Percentiles rank a stretch among this genome's conserved stretches.
These are phyloP conservation scores for Isurus oxyrinchus DNA, from an alignment of 2,113 vertebrate genomes.

Conservation along the genomic window DNA sequence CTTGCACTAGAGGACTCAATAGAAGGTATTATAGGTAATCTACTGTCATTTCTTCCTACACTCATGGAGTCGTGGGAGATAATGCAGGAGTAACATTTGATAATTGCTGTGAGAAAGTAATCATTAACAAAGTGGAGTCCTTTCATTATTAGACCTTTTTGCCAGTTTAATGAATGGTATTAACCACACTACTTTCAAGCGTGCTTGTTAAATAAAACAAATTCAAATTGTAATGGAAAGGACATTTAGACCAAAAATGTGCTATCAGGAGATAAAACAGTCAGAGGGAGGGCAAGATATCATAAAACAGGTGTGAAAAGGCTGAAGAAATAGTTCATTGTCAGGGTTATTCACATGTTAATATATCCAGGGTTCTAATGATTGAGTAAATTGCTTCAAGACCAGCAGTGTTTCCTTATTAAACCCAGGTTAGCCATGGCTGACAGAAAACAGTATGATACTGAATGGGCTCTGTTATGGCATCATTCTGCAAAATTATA, in stretches of 20 bases:
- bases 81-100: background rate
- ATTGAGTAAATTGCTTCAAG: slow-evolving; percentile 14
- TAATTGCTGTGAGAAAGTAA: slow-evolving; percentile 30
- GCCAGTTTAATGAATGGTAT: background rate
- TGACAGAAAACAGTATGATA: background rate
- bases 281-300: background rate
- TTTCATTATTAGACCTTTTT: slow-evolving; percentile 18
- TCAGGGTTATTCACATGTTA: background rate
- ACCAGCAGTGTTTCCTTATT: slow-evolving; percentile 8
- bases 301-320: slow-evolving; percentile 7
- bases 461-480: background rate
- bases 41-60: slow-evolving; percentile 1
- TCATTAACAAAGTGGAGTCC: background rate
- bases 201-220: background rate
- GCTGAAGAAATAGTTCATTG: background rate
- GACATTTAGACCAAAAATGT: background rate
- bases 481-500: background rate
- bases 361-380: background rate
- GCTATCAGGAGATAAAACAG: background rate
- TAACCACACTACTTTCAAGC: background rate
- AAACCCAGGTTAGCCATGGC: slow-evolving; percentile 4
- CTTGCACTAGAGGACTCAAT: slow-evolving; percentile 8
- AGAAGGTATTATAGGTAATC: slow-evolving; percentile 26
- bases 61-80: background rate
- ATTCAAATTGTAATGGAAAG: slow-evolving; percentile 9